phyloP scores from a whole-genome alignment of 2,113 vertebrate genomes.

The Procavia capensis region DNA sequence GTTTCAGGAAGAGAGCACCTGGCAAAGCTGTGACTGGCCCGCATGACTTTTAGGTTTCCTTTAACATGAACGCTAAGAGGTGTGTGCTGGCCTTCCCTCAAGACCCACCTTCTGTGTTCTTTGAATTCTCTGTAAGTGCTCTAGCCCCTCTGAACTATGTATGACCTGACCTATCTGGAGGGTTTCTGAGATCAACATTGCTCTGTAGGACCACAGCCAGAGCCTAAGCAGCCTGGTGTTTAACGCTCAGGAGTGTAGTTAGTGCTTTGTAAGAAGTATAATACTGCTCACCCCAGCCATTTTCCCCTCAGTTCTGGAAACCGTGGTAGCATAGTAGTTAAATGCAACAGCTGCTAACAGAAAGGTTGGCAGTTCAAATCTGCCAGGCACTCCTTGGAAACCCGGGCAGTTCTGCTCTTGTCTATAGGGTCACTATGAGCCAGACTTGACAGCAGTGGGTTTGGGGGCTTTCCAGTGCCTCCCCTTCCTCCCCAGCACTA shows the following conservation, averaged over 20 bases:
- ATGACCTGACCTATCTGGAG: neutral
- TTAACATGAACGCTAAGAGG: neutral
- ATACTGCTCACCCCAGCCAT: neutral
- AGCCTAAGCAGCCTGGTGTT: neutral
- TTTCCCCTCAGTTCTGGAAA: neutral
- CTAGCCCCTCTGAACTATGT: neutral
- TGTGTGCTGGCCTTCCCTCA: neutral
- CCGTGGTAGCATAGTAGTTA: too few relatives aligned
- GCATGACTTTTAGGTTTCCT: neutral
- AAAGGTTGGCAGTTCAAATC: too few relatives aligned
- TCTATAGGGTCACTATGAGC: too few relatives aligned
- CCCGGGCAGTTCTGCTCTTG: too few relatives aligned
- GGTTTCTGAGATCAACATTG: neutral
- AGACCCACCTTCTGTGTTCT: neutral
- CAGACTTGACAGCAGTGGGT: too few relatives aligned
- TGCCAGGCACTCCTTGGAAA: too few relatives aligned
- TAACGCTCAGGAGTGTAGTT: neutral
- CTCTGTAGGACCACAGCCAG: neutral
- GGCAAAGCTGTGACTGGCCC: neutral
- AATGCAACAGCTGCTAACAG: too few relatives aligned
- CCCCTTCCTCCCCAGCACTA: fast-evolving
- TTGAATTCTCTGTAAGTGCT: neutral
- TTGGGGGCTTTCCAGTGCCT: neutral
- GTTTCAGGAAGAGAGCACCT: neutral
- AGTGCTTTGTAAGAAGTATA: neutral